Evolutionary conservation across 1,140 invertebrate genomes (phyloP), one percentile per base, ranked within the genome.

Genomic region (Ptiloglossa arizonensis): DNA sequence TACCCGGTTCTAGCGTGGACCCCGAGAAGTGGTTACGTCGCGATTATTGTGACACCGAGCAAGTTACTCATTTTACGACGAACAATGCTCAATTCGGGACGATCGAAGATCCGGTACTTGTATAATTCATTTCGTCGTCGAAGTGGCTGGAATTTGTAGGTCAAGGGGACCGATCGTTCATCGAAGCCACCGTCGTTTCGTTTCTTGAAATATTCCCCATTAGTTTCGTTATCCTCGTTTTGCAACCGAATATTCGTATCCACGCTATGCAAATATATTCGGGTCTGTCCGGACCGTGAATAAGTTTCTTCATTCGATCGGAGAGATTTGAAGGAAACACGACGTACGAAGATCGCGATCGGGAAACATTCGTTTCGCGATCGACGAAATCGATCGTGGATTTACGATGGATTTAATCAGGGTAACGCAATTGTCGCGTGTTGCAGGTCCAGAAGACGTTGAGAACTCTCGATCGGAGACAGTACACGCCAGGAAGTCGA

Each of bases 121-220:
- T 22, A 1, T 17, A 27, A 3, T 5, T 5, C 15, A n/a, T 57
- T 57, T 57, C 17, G 4, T 24, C 15, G 2, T 13, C 38, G 60
- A 78, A 70, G 44, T 80, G 60, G 64, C 69, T 69, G 64, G 44
- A 73, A 64, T 72, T 41, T 50, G 1, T 27, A 44, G 62, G 62
- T 85, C 50, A 69, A 50, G 8, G 78, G 11, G 8, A 54, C 63
- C 80, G 48, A 35, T 44, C 46, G 38, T 56, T 73, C 63, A 54
- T 44, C 27, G 11, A 0, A n/a, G 9, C n/a, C 19, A 19, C 35
- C 15, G 24, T 82, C 27, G 17, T 50, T 29, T 29, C 13, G 19
- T 4, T 46, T 41, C 57, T 13, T 17, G 29, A 11, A 9, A 50
- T 3, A 5, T 38, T 38, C n/a, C 1, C n/a, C n/a, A n/a, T n/a